Conservation (phyloP, 2,888 invertebrate species). For the Cataglyphis cursor region DNA sequence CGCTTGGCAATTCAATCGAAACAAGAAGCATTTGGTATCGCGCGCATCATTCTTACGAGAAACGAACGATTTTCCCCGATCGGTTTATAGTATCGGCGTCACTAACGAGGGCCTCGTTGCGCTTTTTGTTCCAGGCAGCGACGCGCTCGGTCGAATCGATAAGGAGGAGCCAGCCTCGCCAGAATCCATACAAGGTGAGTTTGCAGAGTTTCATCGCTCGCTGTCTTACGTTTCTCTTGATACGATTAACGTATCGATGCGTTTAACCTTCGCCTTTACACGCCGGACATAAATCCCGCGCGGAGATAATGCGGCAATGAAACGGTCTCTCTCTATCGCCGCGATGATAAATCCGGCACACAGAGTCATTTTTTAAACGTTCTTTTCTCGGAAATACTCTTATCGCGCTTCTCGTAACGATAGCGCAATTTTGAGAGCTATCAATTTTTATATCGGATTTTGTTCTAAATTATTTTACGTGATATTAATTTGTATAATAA, state of each 20-base stretch:
- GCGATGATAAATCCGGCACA: slow-evolving; percentile 67
- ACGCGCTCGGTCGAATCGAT: slow-evolving; percentile 90
- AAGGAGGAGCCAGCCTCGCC: slow-evolving; percentile 94
- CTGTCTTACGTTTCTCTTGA: slow-evolving; percentile 59
- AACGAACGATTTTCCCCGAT: slow-evolving; percentile 65
- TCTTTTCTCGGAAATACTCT: slow-evolving; percentile 39
- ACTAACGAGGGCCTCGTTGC: slow-evolving; percentile 75
- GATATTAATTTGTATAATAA: neutral
- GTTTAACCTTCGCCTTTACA: slow-evolving; percentile 70
- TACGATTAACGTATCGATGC: slow-evolving; percentile 70
- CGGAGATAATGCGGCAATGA: slow-evolving; percentile 66
- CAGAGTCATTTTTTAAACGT: slow-evolving; percentile 61
- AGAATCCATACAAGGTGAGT: slow-evolving; percentile 85
- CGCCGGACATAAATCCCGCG: slow-evolving; percentile 68
- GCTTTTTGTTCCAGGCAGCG: slow-evolving; percentile 88
- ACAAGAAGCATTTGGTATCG: slow-evolving; percentile 30
- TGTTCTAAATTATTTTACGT: neutral
- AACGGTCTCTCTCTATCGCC: slow-evolving; percentile 37
- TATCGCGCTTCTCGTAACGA: neutral
- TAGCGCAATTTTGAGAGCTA: neutral
- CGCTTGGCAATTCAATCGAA: slow-evolving; percentile 16
- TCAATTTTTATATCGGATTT: neutral
- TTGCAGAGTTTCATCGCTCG: slow-evolving; percentile 73
- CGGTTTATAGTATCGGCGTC: slow-evolving; percentile 68
- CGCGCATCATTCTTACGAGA: slow-evolving; percentile 63